Base-by-base conservation (phyloP, 2,113 vertebrate genomes). In the Apeltes quadracus region DNA sequence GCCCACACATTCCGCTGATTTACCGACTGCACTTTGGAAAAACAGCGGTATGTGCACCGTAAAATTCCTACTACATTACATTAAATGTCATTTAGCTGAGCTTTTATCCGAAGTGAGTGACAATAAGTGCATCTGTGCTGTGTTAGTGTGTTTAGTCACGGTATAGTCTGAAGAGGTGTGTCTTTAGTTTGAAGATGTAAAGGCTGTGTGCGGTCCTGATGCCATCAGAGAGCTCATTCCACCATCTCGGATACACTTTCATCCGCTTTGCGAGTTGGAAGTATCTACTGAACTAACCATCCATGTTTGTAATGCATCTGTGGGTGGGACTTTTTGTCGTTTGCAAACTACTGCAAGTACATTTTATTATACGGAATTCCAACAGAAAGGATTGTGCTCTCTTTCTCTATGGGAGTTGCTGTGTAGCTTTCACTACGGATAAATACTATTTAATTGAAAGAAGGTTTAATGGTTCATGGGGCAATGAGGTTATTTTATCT, bases 401-500 rank as follows among this genome's bases (percentile, higher is more conserved):
- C n/a, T 48, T 58, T 25, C 14, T 43, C 41, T 43, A 15, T 39
- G 20, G 3, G 3, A 27, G 10, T 14, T 14, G 15, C 11, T 29
- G 56, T 50, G 32, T 25, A 25, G 14, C 13, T 20, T 41, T 1
- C 3, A 5, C 36, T 27, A 41, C 16, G 16, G 38, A 32, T 22
- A 16, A 16, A 3, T 32, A 32, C 2, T 16, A 36, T 4, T 36
- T 14, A 57, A 13, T 34, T 22, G 9, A 8, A 46, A 18, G 27
- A 14, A 18, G n/a, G 53, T 56, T 2, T 29, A 2, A 16, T 53
- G 23, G 36, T 61, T 62, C 23, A 2, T 8, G 9, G 61, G 20
- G 20, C 20, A 20, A 36, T 63, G 65, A 34, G 39, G 29, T 65
- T 69, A 27, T 22, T 44, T 39, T 13, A 69, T 55, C 18, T 54